phyloP scores from a whole-genome alignment of 2,888 invertebrate genomes.

The Copidosoma aretas region DNA sequence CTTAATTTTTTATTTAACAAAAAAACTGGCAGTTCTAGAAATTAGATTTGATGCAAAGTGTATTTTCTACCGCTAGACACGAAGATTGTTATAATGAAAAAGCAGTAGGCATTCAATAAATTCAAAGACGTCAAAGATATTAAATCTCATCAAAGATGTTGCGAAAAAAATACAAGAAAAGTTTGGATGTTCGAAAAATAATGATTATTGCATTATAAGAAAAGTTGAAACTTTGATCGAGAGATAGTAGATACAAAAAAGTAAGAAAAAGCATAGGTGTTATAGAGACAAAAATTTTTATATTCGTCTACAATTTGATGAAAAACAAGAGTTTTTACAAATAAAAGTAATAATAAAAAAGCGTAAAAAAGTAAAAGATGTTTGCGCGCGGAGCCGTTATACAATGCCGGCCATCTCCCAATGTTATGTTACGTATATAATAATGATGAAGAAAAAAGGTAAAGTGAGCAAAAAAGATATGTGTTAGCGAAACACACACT shows the following conservation, averaged over 20 bases:
- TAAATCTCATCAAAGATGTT: too few species aligned
- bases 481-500: slow-evolving; percentile 44
- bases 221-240: slow-evolving; percentile 24
- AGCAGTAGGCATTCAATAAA: not conserved
- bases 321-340: slow-evolving; percentile 26
- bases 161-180: slow-evolving; percentile 1
- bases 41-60: too few species aligned
- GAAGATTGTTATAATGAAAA: slow-evolving; percentile 2
- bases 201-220: slow-evolving; percentile 10
- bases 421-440: slow-evolving; percentile 24
- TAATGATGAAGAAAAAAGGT: slow-evolving; percentile 31
- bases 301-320: slow-evolving; percentile 36
- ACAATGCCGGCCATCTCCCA: slow-evolving; percentile 49
- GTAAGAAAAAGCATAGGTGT: slow-evolving; percentile 21
- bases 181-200: slow-evolving; percentile 6
- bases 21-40: slow-evolving; percentile 4
- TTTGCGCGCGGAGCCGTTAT: slow-evolving; percentile 46
- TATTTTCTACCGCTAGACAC: slow-evolving; percentile 28
- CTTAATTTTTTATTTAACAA: not conserved
- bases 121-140: not conserved
- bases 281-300: slow-evolving; percentile 23
- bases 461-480: slow-evolving; percentile 20
- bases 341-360: slow-evolving; percentile 34
- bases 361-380: slow-evolving; percentile 36
- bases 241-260: slow-evolving; percentile 18